A percentile compares a stretch with the other conserved stretches of the same genome.
Evolutionary conservation across 2,113 vertebrate genomes (phyloP).

Genomic region (Octodon degus): DNA sequence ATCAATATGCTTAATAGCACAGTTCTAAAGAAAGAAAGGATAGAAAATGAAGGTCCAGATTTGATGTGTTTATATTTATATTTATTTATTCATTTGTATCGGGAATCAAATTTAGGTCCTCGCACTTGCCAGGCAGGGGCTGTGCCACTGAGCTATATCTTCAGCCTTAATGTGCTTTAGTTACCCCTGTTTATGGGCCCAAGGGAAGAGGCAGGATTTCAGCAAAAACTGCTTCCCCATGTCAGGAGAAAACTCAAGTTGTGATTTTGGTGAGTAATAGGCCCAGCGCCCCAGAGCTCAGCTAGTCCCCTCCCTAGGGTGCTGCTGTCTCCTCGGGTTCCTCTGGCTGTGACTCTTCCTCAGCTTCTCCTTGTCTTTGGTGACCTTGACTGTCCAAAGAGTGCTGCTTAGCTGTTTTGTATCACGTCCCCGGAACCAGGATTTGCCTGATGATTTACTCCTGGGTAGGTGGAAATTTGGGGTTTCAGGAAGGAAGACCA

Average conservation of each 20-base stretch:
- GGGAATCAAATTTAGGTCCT: too few relatives aligned
- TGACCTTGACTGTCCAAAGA: not conserved
- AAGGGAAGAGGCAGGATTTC: not conserved
- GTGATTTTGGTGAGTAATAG: not conserved
- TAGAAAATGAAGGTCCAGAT: not conserved
- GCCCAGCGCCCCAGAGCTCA: not conserved
- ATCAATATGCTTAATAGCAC: not conserved
- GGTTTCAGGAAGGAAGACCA: not conserved
- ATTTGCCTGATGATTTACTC: not conserved
- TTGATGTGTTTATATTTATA: too few relatives aligned
- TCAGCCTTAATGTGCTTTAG: not conserved
- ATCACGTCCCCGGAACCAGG: not conserved
- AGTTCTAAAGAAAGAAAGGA: not conserved
- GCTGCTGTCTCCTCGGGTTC: not conserved
- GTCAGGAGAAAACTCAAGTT: not conserved
- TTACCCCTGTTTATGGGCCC: not conserved
- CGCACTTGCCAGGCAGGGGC: too few relatives aligned
- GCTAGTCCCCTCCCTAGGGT: not conserved
- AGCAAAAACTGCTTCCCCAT: not conserved
- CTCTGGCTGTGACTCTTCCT: not conserved
- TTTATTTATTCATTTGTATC: too few relatives aligned
- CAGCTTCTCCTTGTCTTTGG: not conserved
- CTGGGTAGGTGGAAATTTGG: not conserved
- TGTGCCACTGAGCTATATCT: too few relatives aligned
- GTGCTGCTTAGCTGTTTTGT: not conserved